Evolutionary conservation across 1,140 invertebrate species (phyloP).

Genomic region (Drosophila pseudoananassae): DNA sequence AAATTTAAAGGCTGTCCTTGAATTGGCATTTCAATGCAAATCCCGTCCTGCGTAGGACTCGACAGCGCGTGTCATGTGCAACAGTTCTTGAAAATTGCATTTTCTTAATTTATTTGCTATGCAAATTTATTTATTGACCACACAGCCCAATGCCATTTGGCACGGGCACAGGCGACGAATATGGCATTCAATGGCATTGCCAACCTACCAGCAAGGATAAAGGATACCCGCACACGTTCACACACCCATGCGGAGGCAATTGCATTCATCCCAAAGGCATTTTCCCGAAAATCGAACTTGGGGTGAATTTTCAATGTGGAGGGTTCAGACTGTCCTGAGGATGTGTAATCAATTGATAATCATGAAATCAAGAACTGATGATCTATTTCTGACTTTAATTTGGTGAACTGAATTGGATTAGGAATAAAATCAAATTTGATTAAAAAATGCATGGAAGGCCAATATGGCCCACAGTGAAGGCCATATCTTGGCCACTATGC

Average conservation of each 20-base stretch:
- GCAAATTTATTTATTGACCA: slow-evolving; percentile 79
- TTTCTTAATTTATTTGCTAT: slow-evolving; percentile 81
- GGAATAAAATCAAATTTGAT: neutral
- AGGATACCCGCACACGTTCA: neutral
- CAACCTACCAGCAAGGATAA: slow-evolving; percentile 1
- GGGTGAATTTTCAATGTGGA: slow-evolving; percentile 10
- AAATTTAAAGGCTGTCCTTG: slow-evolving; percentile 53
- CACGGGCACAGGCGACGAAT: slow-evolving; percentile 10
- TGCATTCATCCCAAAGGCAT: slow-evolving; percentile 39
- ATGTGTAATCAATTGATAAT: slow-evolving; percentile 5
- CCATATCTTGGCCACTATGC: neutral
- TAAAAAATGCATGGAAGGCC: too few relatives aligned
- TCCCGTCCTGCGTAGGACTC: neutral
- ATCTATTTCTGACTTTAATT: slow-evolving; percentile 19
- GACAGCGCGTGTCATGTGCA: slow-evolving; percentile 23
- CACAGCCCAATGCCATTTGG: slow-evolving; percentile 23
- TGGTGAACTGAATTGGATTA: slow-evolving; percentile 3
- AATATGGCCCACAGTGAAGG: neutral
- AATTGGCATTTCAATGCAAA: slow-evolving; percentile 32
- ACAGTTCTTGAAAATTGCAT: slow-evolving; percentile 80
- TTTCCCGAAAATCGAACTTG: slow-evolving; percentile 9
- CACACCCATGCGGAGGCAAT: slow-evolving; percentile 7
- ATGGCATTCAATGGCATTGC: neutral
- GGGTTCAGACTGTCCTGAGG: neutral
- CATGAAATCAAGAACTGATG: neutral